phyloP scores from a whole-genome alignment of 1,140 invertebrate genomes.

The Aphelenchoides avenae region DNA sequence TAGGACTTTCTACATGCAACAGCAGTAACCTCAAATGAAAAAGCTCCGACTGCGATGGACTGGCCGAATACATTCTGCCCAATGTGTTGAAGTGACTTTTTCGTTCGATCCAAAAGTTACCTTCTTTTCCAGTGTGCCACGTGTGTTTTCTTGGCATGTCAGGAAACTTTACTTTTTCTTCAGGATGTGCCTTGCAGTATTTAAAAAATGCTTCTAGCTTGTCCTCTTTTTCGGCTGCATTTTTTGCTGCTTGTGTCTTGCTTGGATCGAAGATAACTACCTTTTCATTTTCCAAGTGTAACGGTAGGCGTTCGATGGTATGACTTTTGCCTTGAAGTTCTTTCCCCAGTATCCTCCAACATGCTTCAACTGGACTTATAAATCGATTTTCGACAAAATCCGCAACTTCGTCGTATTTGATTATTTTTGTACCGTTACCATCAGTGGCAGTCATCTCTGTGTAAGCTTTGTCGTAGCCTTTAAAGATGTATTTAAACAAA shows the following conservation, averaged over 20 bases:
- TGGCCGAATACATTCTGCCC: conserved; percentile 25
- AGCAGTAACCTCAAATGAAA: conserved; percentile 28
- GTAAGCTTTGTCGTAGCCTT: conserved; percentile 17
- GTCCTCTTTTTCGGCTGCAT: conserved; percentile 22
- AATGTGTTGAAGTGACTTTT: conserved; percentile 12
- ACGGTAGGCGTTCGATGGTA: background rate
- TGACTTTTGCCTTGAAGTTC: conserved; percentile 17
- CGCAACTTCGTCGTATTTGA: conserved; percentile 15
- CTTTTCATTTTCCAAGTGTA: conserved; percentile 29
- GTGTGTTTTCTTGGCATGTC: too few relatives aligned
- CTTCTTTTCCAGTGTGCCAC: conserved; percentile 16
- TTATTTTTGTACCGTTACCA: conserved; percentile 9
- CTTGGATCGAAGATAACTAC: conserved; percentile 13
- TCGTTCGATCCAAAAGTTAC: conserved; percentile 14
- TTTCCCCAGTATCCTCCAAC: conserved; percentile 23
- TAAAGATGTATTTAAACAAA: conserved; percentile 27
- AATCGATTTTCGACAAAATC: conserved; percentile 20
- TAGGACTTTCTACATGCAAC: conserved; percentile 8
- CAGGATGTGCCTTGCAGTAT: background rate
- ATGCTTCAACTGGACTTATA: conserved; percentile 23
- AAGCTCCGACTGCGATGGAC: conserved; percentile 7
- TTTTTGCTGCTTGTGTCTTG: too few relatives aligned
- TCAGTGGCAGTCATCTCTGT: conserved; percentile 3
- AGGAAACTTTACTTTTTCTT: background rate
- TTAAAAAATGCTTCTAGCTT: conserved; percentile 11